phyloP scores from a whole-genome alignment of 2,888 invertebrate genomes.

The Eueremaeus valkanovi region DNA sequence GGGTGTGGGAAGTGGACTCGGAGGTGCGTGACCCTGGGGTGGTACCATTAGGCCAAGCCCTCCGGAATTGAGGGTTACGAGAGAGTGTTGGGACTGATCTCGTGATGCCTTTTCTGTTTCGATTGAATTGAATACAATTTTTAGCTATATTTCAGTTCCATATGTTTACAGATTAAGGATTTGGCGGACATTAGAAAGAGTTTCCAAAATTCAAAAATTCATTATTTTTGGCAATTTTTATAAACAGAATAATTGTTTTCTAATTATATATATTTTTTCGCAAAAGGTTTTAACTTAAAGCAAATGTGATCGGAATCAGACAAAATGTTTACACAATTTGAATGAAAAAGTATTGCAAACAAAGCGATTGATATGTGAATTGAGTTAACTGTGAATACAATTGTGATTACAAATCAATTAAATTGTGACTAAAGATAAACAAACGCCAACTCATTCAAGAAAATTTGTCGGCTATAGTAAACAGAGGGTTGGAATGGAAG shows the following conservation, averaged over 20 bases:
- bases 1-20: constrained; percentile 62
- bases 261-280: no score
- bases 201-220: no score
- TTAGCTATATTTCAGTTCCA: no score
- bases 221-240: no score
- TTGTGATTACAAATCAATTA: background rate
- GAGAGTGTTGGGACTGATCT: constrained; percentile 44
- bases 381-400: background rate
- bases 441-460: background rate
- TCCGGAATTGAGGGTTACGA: constrained; percentile 47
- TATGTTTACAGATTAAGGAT: no score
- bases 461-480: background rate
- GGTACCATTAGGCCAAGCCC: constrained; percentile 54
- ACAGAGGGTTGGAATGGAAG: background rate
- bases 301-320: no score
- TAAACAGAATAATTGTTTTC: no score
- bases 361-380: background rate
- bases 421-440: constrained; percentile 14
- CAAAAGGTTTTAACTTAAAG: no score
- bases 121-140: no score
- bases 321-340: no score
- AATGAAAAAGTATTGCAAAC: no score
- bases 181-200: no score
- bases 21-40: constrained; percentile 69
- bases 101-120: constrained; percentile 31